These are phyloP conservation scores for Aptenodytes patagonicus DNA, from an alignment of 2,113 vertebrate genomes.

Conservation along the genomic window DNA sequence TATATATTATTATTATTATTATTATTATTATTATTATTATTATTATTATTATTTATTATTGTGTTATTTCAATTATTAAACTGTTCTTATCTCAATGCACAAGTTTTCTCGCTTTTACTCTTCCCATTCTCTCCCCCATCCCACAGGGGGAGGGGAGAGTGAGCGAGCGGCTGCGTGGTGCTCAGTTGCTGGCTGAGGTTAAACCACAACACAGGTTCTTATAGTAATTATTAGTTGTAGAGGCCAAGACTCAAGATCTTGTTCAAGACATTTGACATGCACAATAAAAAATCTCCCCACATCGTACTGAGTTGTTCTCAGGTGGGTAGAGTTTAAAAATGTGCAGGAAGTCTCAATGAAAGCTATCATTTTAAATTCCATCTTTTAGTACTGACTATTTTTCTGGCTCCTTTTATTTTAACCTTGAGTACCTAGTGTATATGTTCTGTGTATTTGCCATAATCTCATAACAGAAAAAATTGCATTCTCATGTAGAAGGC, in stretches of 20 bases:
- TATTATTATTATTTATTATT: too few relatives aligned
- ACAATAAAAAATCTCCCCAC: not conserved
- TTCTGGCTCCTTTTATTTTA: not conserved
- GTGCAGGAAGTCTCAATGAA: not conserved
- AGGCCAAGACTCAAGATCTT: not conserved
- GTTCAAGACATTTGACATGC: not conserved
- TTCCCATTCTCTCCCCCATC: too few relatives aligned
- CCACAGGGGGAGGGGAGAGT: too few relatives aligned
- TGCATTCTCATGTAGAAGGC: not conserved
- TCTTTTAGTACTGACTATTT: not conserved
- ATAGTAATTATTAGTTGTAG: not conserved
- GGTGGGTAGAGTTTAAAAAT: not conserved
- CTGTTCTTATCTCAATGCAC: too few relatives aligned
- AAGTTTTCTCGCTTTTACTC: too few relatives aligned
- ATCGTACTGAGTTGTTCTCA: not conserved
- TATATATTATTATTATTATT: too few relatives aligned
- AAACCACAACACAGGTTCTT: not conserved
- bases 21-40: too few relatives aligned
- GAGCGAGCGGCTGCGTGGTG: too few relatives aligned
- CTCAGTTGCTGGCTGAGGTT: too few relatives aligned
- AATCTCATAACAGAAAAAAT: not conserved
- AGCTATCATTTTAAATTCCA: not conserved
- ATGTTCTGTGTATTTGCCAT: not conserved
- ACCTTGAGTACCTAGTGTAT: not conserved
- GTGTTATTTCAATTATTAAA: too few relatives aligned